Percentiles rank a stretch among this genome's conserved stretches.
phyloP scores from a whole-genome alignment of 2,797 vertebrate species.

The Lacerta agilis region DNA sequence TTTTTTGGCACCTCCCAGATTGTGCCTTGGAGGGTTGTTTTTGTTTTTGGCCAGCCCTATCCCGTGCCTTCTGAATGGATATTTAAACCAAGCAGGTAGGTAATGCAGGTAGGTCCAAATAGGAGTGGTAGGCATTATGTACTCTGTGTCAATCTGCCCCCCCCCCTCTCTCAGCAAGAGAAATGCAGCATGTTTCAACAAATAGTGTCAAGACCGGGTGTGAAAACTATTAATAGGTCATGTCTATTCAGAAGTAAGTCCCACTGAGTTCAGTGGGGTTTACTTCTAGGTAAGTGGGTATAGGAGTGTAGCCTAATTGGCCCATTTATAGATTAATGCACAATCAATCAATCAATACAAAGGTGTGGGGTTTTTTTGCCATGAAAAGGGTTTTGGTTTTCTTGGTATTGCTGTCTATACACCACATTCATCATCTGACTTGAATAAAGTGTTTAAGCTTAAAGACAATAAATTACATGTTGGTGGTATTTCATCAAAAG shows the following conservation, averaged over 20 bases:
- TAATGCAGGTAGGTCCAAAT: not conserved
- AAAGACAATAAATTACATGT: not conserved
- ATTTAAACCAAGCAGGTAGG: not conserved
- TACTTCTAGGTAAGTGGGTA: too few species aligned
- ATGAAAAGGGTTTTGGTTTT: not conserved
- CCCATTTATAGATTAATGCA: not conserved
- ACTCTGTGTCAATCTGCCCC: not conserved
- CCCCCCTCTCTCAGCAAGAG: not conserved
- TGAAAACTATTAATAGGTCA: not conserved
- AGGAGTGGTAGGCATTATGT: not conserved
- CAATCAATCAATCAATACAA: too few species aligned
- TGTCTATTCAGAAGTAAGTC: too few species aligned
- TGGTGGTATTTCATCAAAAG: not conserved
- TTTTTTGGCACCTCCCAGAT: not conserved
- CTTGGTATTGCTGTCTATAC: not conserved
- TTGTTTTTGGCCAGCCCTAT: not conserved
- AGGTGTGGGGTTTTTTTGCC: not conserved
- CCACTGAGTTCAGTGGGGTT: too few species aligned
- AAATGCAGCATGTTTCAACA: not conserved
- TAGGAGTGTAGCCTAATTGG: not conserved
- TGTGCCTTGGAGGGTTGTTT: not conserved
- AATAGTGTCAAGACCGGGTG: not conserved
- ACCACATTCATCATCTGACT: not conserved
- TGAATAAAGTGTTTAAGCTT: not conserved
- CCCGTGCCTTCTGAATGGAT: not conserved